Percentiles rank a stretch among this genome's conserved stretches.
These are phyloP conservation scores for Squalus acanthias DNA, from an alignment of 2,797 vertebrate genomes.

Conservation along the genomic window DNA sequence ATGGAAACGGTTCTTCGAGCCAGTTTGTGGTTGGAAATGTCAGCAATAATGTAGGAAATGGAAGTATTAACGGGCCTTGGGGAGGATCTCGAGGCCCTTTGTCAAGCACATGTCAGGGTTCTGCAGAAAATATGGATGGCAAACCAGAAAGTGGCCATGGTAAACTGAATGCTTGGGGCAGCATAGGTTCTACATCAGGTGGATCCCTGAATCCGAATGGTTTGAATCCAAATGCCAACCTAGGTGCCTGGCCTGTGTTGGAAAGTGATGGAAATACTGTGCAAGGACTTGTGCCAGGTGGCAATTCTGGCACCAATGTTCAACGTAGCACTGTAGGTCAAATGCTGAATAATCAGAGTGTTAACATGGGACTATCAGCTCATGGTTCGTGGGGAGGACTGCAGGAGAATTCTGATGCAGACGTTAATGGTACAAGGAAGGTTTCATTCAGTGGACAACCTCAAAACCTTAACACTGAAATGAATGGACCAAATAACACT, in stretches of 20 bases:
- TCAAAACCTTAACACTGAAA: constrained; percentile 94
- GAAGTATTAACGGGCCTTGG: constrained; percentile 75
- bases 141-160: constrained; percentile 71
- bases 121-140: constrained; percentile 70
- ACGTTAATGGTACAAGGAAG: constrained; percentile 88
- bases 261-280: constrained; percentile 80
- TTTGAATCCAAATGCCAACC: constrained; percentile 92
- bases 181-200: constrained; percentile 76
- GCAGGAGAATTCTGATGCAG: constrained; percentile 78
- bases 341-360: constrained; percentile 69
- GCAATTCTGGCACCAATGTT: constrained; percentile 76
- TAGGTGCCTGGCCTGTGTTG: constrained; percentile 85
- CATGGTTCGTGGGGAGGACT: constrained; percentile 80
- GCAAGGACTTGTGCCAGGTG: constrained; percentile 69
- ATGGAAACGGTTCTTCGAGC: constrained; percentile 55
- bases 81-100: constrained; percentile 63
- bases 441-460: constrained; percentile 87
- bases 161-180: constrained; percentile 81
- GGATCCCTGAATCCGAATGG: constrained; percentile 87
- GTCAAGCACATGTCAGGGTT: constrained; percentile 72
- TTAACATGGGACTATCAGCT: constrained; percentile 68
- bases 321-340: constrained; percentile 83
- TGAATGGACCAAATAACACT: constrained; percentile 99
- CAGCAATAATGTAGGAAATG: constrained; percentile 88
- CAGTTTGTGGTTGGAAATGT: constrained; percentile 66